These are phyloP conservation scores for Aromia moschata DNA, from an alignment of 2,888 invertebrate species.

Conservation along the genomic window DNA sequence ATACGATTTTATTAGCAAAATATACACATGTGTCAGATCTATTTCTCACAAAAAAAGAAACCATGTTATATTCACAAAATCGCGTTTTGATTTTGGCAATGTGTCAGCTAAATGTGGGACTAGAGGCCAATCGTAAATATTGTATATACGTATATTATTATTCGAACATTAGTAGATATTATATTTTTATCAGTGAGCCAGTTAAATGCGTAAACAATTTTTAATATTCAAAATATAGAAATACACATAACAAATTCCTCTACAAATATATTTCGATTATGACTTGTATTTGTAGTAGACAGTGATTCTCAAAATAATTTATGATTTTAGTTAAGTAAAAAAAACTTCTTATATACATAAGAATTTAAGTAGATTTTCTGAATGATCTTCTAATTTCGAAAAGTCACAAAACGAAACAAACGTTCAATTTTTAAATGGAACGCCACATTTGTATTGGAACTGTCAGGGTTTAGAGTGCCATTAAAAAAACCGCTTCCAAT, in stretches of 20 bases:
- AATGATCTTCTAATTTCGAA: too few species aligned
- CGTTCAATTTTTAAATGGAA: too few species aligned
- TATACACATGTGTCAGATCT: neutral
- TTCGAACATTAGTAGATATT: constrained; percentile 8
- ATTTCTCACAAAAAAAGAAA: neutral
- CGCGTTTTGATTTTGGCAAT: constrained; percentile 26
- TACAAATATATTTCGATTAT: neutral
- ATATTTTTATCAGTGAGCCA: constrained; percentile 27
- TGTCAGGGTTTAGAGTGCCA: too few species aligned
- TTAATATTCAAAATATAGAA: neutral
- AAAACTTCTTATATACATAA: too few species aligned
- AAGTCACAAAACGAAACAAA: too few species aligned
- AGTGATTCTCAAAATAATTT: too few species aligned
- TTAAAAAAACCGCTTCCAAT: too few species aligned
- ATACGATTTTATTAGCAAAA: too few species aligned
- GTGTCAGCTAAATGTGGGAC: constrained; percentile 27
- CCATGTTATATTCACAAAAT: constrained; percentile 20
- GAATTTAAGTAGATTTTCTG: too few species aligned
- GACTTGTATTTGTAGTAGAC: too few species aligned
- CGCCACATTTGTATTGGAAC: too few species aligned
- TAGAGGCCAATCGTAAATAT: constrained; percentile 26
- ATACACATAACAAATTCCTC: neutral
- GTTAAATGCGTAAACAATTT: neutral
- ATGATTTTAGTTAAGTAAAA: too few species aligned
- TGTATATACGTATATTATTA: constrained; percentile 19